Conservation (phyloP, 1,140 invertebrate genomes). For the Scaptomyza montana region DNA sequence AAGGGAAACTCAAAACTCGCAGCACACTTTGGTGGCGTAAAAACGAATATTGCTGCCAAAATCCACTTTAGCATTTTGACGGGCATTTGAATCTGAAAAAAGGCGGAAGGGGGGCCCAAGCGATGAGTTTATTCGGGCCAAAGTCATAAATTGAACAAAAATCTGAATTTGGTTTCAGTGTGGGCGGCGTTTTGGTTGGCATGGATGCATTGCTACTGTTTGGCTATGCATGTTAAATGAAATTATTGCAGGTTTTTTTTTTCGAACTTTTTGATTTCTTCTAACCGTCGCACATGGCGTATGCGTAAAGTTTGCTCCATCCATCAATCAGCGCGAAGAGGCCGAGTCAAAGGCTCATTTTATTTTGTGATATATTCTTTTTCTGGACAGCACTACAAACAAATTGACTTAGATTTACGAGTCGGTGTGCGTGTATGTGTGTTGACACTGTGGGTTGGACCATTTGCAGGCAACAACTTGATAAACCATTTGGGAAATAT, state of each 20-base stretch:
- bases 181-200: neutral
- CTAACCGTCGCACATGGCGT: slow-evolving; percentile 53
- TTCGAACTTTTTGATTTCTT: slow-evolving; percentile 2
- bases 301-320: slow-evolving; percentile 64
- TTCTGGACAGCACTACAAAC: slow-evolving; percentile 39
- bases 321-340: slow-evolving; percentile 66
- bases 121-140: slow-evolving; percentile 61
- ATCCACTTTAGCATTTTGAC: slow-evolving; percentile 72
- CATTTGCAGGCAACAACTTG: slow-evolving; percentile 3
- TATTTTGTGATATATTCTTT: slow-evolving; percentile 50
- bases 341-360: slow-evolving; percentile 40
- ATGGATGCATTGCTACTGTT: slow-evolving; percentile 44
- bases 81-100: slow-evolving; percentile 36
- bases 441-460: slow-evolving; percentile 24
- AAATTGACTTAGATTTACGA: slow-evolving; percentile 67
- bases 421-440: slow-evolving; percentile 24
- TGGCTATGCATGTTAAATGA: slow-evolving; percentile 74
- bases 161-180: slow-evolving; percentile 42
- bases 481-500: neutral
- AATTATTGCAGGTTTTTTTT: slow-evolving; percentile 69
- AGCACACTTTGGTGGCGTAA: slow-evolving; percentile 31
- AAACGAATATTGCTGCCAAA: slow-evolving; percentile 57
- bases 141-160: slow-evolving; percentile 69
- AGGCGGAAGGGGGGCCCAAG: neutral
- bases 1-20: slow-evolving; percentile 14